phyloP scores from a whole-genome alignment of 30 jellyfish, hydroid and myxozoan species.

The Mastigias papua region DNA sequence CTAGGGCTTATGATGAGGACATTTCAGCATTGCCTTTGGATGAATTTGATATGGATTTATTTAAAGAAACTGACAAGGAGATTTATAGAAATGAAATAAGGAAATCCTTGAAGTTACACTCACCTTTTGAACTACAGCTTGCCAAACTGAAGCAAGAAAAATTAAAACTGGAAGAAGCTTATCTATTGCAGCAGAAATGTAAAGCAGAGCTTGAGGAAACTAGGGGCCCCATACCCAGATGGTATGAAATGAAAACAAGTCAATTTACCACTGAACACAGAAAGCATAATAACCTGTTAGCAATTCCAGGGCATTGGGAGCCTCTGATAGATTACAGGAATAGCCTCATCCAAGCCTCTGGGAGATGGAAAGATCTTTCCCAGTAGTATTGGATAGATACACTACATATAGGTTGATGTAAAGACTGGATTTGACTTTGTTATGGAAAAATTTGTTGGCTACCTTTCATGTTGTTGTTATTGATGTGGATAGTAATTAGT shows the following conservation, averaged over 20 bases:
- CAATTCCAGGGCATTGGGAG: constrained; percentile 50
- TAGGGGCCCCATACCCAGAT: constrained; percentile 89
- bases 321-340: constrained; percentile 66
- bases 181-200: constrained; percentile 75
- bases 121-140: constrained; percentile 78
- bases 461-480: too few species aligned
- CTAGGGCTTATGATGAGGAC: constrained; percentile 48
- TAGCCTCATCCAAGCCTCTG: constrained; percentile 56
- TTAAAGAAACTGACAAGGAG: constrained; percentile 54
- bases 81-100: constrained; percentile 34
- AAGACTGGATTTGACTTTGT: too few species aligned
- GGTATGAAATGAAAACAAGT: constrained; percentile 93
- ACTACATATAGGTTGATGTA: too few species aligned
- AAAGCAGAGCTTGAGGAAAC: constrained; percentile 88
- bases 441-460: too few species aligned
- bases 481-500: too few species aligned
- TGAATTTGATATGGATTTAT: constrained; percentile 56
- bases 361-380: constrained; percentile 59
- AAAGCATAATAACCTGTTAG: constrained; percentile 52
- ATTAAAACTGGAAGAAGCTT: constrained; percentile 87
- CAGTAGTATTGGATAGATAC: background rate
- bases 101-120: constrained; percentile 18
- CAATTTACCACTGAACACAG: constrained; percentile 74
- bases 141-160: constrained; percentile 66
- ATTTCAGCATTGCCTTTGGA: constrained; percentile 19